Evolutionary conservation across 2,888 invertebrate species (phyloP).

Genomic region (Bugulina stolonifera): DNA sequence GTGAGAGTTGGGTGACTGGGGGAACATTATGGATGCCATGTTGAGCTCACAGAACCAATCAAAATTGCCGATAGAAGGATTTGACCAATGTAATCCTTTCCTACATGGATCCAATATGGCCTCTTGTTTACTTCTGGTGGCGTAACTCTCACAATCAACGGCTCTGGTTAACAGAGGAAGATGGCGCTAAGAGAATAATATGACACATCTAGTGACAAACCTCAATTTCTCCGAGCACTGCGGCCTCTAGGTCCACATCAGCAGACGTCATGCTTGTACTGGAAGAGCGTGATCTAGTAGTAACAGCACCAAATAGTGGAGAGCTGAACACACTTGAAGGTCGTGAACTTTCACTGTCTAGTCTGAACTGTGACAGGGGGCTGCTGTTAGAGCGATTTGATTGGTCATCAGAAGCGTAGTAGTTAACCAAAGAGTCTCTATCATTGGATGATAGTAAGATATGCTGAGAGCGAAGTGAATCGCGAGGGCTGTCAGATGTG

Average conservation of each 20-base stretch:
- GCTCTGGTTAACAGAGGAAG: no score
- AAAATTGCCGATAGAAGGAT: no score
- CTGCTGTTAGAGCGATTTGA: background rate
- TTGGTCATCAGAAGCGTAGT: background rate
- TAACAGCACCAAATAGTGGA: slow-evolving; percentile 7
- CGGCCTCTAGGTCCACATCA: background rate
- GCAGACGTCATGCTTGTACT: background rate
- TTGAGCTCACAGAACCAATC: no score
- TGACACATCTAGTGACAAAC: no score
- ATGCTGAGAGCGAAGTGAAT: background rate
- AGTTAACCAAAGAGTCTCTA: background rate
- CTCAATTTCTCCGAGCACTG: background rate
- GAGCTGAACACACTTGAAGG: slow-evolving; percentile 18
- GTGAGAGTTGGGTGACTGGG: no score
- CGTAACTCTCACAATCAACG: no score
- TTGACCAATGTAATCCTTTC: no score
- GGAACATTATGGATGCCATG: no score
- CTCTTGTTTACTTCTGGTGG: no score
- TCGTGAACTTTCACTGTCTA: background rate
- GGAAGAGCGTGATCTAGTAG: background rate
- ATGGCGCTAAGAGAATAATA: no score
- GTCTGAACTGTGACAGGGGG: background rate
- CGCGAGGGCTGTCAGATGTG: background rate
- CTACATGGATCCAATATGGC: no score
- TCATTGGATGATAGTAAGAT: background rate